Evolutionary conservation across 2,113 vertebrate genomes (phyloP), one percentile per base, ranked within the genome.

Genomic region (Sarotherodon lohbergeri): DNA sequence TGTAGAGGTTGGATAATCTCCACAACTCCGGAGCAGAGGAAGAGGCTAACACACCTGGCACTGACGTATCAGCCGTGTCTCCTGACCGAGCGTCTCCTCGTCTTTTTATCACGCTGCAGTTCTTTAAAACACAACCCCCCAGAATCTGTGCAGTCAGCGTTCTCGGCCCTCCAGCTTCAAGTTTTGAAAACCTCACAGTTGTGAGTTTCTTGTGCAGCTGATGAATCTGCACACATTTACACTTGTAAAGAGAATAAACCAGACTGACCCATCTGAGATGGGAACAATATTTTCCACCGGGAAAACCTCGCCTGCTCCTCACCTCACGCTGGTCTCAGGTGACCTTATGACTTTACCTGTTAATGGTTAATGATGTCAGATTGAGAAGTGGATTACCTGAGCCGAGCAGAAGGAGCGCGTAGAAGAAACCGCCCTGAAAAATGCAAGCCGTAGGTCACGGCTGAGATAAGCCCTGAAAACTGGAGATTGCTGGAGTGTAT

Each of bases 381-480:
- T 27, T 12, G 41, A 78, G 43, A 19, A 50, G 1, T 27, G 16
- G 83, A 54, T 85, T 41, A 90, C 82, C 89, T 87, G 81, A 84
- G 68, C 79, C 12, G 14, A 52, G 10, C 9, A 29, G 39, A 86
- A 34, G 59, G 50, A 48, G 29, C 10, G 24, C 10, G 7, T 46
- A 48, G 57, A 50, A 68, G 50, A 80, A 68, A 86, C 48, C 52
- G 8, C 54, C 46, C 84, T 89, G 61, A 88, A 83, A 19, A 86
- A 83, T 85, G 79, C 63, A 83, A 48, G 84, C 82, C 7, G 36
- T 80, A 79, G 82, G 91, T 93, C 80, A 89, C 80, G 83, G 66
- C 54, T 55, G 87, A 93, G 92, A 94, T 94, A 92, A 93, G 5
- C 34, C 91, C 89, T 90, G 71, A 50, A 84, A 56, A 91, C 11